Conservation (phyloP, 2,888 invertebrate genomes). For the Amaurobius ferox region DNA sequence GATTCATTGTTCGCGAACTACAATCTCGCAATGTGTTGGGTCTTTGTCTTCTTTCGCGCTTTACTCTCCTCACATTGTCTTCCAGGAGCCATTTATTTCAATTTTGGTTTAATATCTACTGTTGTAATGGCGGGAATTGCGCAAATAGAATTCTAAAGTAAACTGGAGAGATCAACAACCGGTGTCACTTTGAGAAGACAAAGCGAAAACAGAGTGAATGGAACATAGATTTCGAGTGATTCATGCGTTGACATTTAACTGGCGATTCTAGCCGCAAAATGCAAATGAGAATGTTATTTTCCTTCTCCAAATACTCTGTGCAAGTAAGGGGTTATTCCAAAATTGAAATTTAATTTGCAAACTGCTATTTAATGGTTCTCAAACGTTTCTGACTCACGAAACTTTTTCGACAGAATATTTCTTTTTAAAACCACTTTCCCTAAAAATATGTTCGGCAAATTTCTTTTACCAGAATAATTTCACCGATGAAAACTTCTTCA, state of each 20-base stretch:
- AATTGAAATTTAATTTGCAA: too few relatives aligned
- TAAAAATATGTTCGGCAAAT: too few relatives aligned
- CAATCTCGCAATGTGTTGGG: not conserved
- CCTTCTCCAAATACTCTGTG: too few relatives aligned
- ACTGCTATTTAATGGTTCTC: too few relatives aligned
- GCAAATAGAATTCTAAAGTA: not conserved
- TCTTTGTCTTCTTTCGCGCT: not conserved
- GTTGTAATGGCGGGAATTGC: not conserved
- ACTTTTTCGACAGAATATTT: too few relatives aligned
- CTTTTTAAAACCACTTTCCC: too few relatives aligned
- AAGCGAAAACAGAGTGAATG: not conserved
- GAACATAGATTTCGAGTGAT: not conserved
- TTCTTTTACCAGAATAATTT: too few relatives aligned
- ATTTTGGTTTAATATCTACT: not conserved
- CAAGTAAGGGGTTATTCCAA: too few relatives aligned
- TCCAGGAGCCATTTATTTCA: not conserved
- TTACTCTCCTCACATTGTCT: not conserved
- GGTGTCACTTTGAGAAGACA: not conserved
- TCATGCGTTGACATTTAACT: constrained; percentile 1
- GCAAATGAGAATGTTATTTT: too few relatives aligned
- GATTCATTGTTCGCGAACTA: not conserved
- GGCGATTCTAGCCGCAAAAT: not conserved
- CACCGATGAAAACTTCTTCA: too few relatives aligned
- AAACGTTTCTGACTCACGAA: too few relatives aligned
- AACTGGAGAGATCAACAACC: not conserved